Base-by-base conservation (phyloP, 2,888 invertebrate genomes). In the Mantis religiosa region DNA sequence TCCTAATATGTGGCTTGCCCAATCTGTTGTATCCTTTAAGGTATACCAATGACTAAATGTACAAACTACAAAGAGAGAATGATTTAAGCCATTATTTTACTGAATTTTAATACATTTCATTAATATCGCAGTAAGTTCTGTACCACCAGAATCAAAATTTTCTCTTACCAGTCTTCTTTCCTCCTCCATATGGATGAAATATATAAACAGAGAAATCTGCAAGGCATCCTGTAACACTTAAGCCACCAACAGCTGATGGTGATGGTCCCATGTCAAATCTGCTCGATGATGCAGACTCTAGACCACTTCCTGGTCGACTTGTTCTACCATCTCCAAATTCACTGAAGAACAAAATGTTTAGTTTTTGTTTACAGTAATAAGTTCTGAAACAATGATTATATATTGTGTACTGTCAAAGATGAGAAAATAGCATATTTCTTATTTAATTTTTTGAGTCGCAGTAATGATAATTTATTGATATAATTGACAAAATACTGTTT, bases 161-260 rank as follows among this genome's bases (percentile, higher is more conserved):
- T 8, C 15, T 27, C 83, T 82, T 83, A 92, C 96, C 96, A 87
- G 97, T 95, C 93, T 98, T 98, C 93, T 98, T 98, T 8, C 96
- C 96, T 87, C 97, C 97, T 12, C 99, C 99, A 92, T 99, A 99
- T 0, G 99, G 99, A 94, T 99, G 99, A 94, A 99, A 99, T 92
- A 99, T 98, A 93, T 98, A 99, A 4, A 99, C 97, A 2, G 98
- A 98, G 94, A 99, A 99, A 93, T 99, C 99, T 0, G 98, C 98
- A 90, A 99, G 95, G 92, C 98, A 98, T 0, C 98, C 99, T 0
- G 99, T 99, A 9, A 99, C 98, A 93, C 99, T 98, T 2, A 98
- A 94, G 0, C 98, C 98, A 54, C 98, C 98, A 92, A 96, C 96
- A 0, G 97, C 96, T 3, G 96, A 95, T 2, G 96, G 95, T 0